Conservation (phyloP, 2,888 invertebrate genomes). For the Heliconius aoede region DNA sequence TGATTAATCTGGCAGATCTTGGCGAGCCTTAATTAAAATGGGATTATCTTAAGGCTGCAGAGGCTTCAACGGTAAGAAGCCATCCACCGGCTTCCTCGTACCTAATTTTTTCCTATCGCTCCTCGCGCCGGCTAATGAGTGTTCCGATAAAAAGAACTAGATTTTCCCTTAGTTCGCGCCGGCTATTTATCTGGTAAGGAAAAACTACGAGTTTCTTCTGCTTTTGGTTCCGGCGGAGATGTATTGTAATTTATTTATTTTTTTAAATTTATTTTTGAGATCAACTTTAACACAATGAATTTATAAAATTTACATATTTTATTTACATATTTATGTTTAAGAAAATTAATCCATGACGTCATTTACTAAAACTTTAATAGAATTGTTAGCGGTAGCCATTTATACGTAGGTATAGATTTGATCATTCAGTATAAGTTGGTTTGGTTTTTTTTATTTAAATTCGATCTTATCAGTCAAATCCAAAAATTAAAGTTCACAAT, state of each 20-base stretch:
- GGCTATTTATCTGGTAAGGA: conserved; percentile 25
- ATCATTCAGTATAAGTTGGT: too few relatives aligned
- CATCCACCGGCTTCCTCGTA: conserved; percentile 36
- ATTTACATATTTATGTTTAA: neutral
- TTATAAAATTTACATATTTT: neutral
- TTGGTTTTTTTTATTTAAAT: too few relatives aligned
- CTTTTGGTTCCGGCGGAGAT: neutral
- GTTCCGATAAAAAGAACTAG: conserved; percentile 41
- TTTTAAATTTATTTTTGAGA: neutral
- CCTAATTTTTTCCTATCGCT: conserved; percentile 43
- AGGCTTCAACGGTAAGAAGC: conserved; percentile 35
- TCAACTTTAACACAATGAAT: neutral
- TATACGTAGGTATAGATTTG: neutral
- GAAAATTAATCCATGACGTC: neutral
- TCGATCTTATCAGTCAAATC: too few relatives aligned
- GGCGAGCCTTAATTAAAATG: conserved; percentile 73
- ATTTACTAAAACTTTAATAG: too few relatives aligned
- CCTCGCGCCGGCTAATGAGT: conserved; percentile 40
- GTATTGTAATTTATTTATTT: neutral
- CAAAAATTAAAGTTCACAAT: too few relatives aligned
- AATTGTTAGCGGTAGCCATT: too few relatives aligned
- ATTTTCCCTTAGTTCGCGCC: conserved; percentile 32
- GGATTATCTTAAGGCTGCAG: conserved; percentile 68
- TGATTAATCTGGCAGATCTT: conserved; percentile 68
- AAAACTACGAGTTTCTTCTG: conserved; percentile 21